A percentile compares a stretch with the other conserved stretches of the same genome.
Conservation (phyloP, 1,140 invertebrate genomes). For the Hirudo medicinalis region DNA sequence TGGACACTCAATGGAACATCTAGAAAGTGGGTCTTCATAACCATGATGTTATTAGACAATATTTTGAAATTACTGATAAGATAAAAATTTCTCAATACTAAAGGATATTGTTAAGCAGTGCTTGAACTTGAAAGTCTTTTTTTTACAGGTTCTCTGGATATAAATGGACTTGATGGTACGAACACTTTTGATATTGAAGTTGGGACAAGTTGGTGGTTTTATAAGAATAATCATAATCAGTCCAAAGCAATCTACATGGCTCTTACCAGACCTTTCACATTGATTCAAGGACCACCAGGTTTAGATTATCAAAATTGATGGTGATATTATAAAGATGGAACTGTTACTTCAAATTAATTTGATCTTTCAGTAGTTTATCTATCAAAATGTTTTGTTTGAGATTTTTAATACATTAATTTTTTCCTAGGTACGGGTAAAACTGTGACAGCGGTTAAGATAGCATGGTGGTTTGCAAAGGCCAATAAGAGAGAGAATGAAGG, state of each 20-base stretch:
- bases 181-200: slow-evolving; percentile 9
- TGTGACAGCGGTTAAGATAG: slow-evolving; percentile 27
- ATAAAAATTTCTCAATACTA: too few species aligned
- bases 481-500: slow-evolving; percentile 24
- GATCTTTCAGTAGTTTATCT: too few species aligned
- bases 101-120: too few species aligned
- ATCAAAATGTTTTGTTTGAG: background rate
- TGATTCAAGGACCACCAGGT: slow-evolving; percentile 33
- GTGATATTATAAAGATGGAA: too few species aligned
- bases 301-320: background rate
- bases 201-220: slow-evolving; percentile 17
- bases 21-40: slow-evolving; percentile 4
- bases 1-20: slow-evolving; percentile 16
- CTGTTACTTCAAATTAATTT: too few species aligned
- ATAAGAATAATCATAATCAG: slow-evolving; percentile 27
- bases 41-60: background rate
- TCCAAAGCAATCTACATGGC: slow-evolving; percentile 27
- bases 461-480: slow-evolving; percentile 26
- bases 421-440: slow-evolving; percentile 32
- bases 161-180: too few species aligned
- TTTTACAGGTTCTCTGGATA: too few species aligned
- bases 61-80: too few species aligned
- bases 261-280: slow-evolving; percentile 29
- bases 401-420: background rate
- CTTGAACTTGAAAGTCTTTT: too few species aligned